Evolutionary conservation across 2,797 vertebrate species (phyloP), one percentile per base, ranked within the genome.

Genomic region (Pampus argenteus): DNA sequence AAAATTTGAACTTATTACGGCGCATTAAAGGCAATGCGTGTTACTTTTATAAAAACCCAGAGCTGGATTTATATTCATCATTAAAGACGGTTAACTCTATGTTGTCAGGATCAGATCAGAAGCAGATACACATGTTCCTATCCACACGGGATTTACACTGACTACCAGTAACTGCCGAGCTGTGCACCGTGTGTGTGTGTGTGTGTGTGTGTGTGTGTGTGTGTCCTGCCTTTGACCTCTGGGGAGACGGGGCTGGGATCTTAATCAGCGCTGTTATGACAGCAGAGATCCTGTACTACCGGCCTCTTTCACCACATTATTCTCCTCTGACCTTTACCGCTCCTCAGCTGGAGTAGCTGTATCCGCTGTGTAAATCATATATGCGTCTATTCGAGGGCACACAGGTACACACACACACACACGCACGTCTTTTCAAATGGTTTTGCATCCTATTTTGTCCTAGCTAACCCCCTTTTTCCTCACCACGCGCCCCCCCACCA

Each of bases 311-410:
- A 60, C 89, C 86, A 86, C 90, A 89, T 92, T 89, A 90, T 91
- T 92, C 88, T 91, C 90, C 78, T 67, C 91, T 93, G 91, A 93
- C 92, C 92, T 93, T 93, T 91, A 61, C 62, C 56, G 82, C 75
- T 81, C 77, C 82, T 70, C 61, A 74, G 76, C 83, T 71, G 48
- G 66, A 87, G 74, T 48, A 55, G 86, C 81, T 80, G 86, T 83
- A 81, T 88, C 86, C 74, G 61, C 84, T 28, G 77, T 85, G 83
- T 88, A 89, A 91, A 92, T 92, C 90, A 87, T 57, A 82, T 31
- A 55, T 40, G 29, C 38, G 23, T 61, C 52, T 23, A 50, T 81
- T 55, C 13, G 17, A 29, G 68, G 40, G 18, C 17, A 23, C 11
- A n/a, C 26, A 5, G 52, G 9, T 50, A 51, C 67, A 61, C 64